Conservation (phyloP, 2,113 vertebrate species). For the Polypterus bichir region DNA sequence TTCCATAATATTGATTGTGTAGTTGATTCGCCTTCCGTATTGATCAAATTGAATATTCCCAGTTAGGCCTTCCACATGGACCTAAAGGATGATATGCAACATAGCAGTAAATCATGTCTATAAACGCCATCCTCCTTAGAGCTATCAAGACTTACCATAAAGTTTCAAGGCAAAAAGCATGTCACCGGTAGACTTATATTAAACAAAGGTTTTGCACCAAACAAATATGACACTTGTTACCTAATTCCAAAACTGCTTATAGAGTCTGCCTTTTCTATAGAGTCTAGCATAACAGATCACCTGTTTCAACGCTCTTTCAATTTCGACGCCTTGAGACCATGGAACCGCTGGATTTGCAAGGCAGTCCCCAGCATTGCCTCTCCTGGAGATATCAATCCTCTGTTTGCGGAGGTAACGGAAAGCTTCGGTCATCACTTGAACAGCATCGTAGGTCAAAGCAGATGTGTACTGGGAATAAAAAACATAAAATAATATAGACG, state of each 20-base stretch:
- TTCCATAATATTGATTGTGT: slow-evolving; percentile 94
- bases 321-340: slow-evolving; percentile 94
- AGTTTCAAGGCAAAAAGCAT: too few relatives aligned
- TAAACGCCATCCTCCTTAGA: too few relatives aligned
- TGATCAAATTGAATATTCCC: slow-evolving; percentile 98
- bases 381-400: slow-evolving; percentile 83
- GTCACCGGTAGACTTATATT: too few relatives aligned
- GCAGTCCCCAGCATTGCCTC: slow-evolving; percentile 91
- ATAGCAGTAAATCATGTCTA: too few relatives aligned
- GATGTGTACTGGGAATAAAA: slow-evolving; percentile 78
- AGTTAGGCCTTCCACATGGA: slow-evolving; percentile 87
- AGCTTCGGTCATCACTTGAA: slow-evolving; percentile 96
- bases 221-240: too few relatives aligned
- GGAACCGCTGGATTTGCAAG: slow-evolving; percentile 94
- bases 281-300: slow-evolving; percentile 40
- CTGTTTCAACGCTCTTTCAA: slow-evolving; percentile 94
- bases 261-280: too few relatives aligned
- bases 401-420: slow-evolving; percentile 91
- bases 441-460: slow-evolving; percentile 89
- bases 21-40: slow-evolving; percentile 92
- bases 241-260: too few relatives aligned
- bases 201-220: too few relatives aligned
- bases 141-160: too few relatives aligned
- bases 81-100: slow-evolving; percentile 44
- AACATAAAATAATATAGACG: slow-evolving; percentile 6